phyloP scores from a whole-genome alignment of 1,140 invertebrate genomes.

The Apocrypta bakeri region DNA sequence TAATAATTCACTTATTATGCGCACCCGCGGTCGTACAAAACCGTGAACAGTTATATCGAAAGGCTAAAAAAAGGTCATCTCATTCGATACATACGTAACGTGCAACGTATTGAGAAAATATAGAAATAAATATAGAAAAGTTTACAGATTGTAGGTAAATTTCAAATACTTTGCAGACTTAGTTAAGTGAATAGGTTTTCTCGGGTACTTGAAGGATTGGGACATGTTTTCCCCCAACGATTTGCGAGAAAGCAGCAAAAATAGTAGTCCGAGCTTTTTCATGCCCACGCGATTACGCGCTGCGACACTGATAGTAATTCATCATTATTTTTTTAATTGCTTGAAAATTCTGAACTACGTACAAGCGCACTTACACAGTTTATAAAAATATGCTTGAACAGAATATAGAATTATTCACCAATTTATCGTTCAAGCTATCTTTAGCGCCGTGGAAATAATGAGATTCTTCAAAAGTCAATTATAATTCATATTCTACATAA shows the following conservation, averaged over 20 bases:
- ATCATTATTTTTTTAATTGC: background rate
- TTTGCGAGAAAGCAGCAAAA: background rate
- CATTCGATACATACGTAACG: too few relatives aligned
- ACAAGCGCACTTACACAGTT: background rate
- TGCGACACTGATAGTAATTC: background rate
- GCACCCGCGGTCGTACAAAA: background rate
- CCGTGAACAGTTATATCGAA: slow-evolving; percentile 10
- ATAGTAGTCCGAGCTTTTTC: background rate
- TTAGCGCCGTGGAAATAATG: slow-evolving; percentile 1
- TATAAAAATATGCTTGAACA: background rate
- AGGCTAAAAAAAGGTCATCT: background rate
- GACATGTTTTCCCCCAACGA: background rate
- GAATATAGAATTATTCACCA: background rate
- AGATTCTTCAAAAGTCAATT: slow-evolving; percentile 28
- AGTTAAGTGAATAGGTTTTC: too few relatives aligned
- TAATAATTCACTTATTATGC: slow-evolving; percentile 2
- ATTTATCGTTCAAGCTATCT: background rate
- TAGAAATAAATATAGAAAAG: too few relatives aligned
- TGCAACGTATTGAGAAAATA: too few relatives aligned
- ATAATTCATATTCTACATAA: slow-evolving; percentile 3
- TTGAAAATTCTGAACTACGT: background rate
- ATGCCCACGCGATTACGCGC: background rate
- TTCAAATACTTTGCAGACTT: too few relatives aligned
- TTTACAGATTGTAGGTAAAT: too few relatives aligned
- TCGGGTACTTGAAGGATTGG: background rate